phyloP scores from a whole-genome alignment of 1,140 invertebrate species.

The Spodoptera litura region DNA sequence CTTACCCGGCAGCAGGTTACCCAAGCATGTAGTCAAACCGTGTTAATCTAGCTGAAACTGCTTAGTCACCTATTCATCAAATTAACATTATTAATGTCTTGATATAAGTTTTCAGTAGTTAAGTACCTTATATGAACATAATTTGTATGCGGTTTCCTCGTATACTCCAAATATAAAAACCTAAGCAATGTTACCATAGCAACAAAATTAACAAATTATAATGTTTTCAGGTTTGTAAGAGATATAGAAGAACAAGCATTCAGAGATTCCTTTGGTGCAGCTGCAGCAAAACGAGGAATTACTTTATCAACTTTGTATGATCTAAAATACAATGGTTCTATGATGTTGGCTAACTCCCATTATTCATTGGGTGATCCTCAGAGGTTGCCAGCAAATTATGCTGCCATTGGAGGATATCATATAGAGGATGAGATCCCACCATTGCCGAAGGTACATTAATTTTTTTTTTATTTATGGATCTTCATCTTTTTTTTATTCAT shows the following conservation, averaged over 20 bases:
- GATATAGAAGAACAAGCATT: slow-evolving; percentile 32
- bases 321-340: slow-evolving; percentile 50
- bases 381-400: slow-evolving; percentile 53
- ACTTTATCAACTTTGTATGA: slow-evolving; percentile 45
- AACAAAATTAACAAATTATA: not conserved
- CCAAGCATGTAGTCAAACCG: too few relatives aligned
- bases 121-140: too few relatives aligned
- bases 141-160: too few relatives aligned
- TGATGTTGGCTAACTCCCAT: slow-evolving; percentile 58
- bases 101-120: too few relatives aligned
- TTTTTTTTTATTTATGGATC: too few relatives aligned
- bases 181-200: not conserved
- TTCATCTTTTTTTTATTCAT: too few relatives aligned
- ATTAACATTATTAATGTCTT: too few relatives aligned
- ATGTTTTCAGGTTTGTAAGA: slow-evolving; percentile 4
- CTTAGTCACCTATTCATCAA: too few relatives aligned
- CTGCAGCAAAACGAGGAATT: slow-evolving; percentile 49
- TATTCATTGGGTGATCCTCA: slow-evolving; percentile 45
- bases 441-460: slow-evolving; percentile 51
- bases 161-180: too few relatives aligned
- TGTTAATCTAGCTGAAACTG: too few relatives aligned
- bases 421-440: slow-evolving; percentile 50
- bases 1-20: too few relatives aligned
- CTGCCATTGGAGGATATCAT: slow-evolving; percentile 55
- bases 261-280: slow-evolving; percentile 44